A percentile compares a stretch with the other conserved stretches of the same genome.
phyloP scores from a whole-genome alignment of 2,113 vertebrate species.

The Aplodontia rufa region DNA sequence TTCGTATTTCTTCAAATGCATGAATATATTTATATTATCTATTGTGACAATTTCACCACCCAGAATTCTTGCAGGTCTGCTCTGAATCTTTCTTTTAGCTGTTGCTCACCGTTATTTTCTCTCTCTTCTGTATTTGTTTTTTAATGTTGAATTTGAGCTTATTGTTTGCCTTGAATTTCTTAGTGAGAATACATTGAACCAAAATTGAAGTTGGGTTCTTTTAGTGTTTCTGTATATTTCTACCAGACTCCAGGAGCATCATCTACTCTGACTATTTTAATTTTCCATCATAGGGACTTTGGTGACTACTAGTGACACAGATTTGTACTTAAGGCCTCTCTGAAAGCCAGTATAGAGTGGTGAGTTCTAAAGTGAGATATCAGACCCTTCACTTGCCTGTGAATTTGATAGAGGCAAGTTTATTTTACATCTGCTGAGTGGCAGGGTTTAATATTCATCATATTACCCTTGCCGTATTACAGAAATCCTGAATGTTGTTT shows the following conservation, averaged over 20 bases:
- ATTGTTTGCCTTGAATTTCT: neutral
- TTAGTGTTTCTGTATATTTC: neutral
- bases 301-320: no score
- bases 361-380: neutral
- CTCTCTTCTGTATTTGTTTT: neutral
- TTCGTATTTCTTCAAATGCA: neutral
- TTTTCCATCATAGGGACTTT: no score
- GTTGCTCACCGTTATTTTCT: neutral
- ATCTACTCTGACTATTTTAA: no score
- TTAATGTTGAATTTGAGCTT: neutral
- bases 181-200: neutral
- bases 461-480: neutral
- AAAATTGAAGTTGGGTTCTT: neutral
- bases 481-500: neutral
- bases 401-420: neutral
- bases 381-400: neutral
- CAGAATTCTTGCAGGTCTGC: neutral
- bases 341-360: neutral
- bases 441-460: neutral
- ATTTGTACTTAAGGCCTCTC: rapidly evolving
- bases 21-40: neutral
- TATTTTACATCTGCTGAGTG: neutral
- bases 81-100: neutral
- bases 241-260: neutral
- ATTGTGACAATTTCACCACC: neutral